Conservation (phyloP, 2,113 vertebrate species). For the Microcebus tavaratra region DNA sequence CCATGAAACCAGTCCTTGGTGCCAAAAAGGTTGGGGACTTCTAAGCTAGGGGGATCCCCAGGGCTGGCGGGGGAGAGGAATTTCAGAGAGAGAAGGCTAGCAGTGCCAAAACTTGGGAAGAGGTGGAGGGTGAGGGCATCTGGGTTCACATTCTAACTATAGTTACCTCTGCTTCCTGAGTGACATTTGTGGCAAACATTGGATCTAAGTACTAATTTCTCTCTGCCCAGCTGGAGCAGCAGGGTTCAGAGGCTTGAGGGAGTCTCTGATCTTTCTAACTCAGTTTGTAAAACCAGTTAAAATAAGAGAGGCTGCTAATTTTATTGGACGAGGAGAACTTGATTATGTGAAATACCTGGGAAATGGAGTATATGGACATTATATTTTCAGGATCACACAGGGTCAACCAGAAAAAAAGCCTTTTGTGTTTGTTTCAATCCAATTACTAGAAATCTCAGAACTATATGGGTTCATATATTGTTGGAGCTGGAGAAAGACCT, state of each 20-base stretch:
- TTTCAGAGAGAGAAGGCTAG: neutral
- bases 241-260: neutral
- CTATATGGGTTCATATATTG: neutral
- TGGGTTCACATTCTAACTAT: neutral
- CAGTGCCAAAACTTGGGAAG: neutral
- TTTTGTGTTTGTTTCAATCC: slow-evolving; percentile 16
- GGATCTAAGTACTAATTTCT: neutral
- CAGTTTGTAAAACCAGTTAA: slow-evolving; percentile 39
- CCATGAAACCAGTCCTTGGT: too few species aligned
- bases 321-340: neutral
- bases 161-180: neutral
- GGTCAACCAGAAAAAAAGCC: slow-evolving; percentile 16
- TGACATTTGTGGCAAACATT: neutral
- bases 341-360: neutral
- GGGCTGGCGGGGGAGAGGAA: neutral
- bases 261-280: neutral
- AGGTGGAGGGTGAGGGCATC: neutral
- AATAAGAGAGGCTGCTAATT: neutral
- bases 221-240: neutral
- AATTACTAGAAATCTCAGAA: slow-evolving; percentile 1
- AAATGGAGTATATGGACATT: neutral
- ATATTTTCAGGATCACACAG: slow-evolving; percentile 3
- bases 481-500: slow-evolving; percentile 10
- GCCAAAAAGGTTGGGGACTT: too few species aligned
- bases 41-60: neutral